phyloP scores from a whole-genome alignment of 2,113 vertebrate species.

The Callipepla californica region DNA sequence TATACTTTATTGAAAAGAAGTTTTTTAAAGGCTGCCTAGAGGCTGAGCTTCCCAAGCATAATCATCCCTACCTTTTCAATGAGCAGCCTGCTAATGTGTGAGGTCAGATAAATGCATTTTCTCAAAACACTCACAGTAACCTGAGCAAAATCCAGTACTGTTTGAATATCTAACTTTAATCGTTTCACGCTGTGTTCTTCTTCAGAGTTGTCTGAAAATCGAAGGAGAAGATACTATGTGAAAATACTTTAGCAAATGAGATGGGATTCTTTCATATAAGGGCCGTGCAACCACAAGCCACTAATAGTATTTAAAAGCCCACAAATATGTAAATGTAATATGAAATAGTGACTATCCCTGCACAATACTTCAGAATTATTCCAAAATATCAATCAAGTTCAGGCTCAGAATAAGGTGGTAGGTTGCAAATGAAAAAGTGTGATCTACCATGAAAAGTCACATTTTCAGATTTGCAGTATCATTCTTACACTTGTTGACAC shows the following conservation, averaged over 20 bases:
- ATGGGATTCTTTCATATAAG: neutral
- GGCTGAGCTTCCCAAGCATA: rapidly evolving
- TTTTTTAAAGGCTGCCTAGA: neutral
- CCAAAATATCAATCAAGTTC: neutral
- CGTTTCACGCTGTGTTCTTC: neutral
- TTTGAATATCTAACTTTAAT: neutral
- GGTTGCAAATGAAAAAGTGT: neutral
- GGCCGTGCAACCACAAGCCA: neutral
- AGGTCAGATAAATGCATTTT: neutral
- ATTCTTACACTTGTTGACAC: neutral
- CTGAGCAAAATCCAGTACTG: neutral
- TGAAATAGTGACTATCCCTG: neutral
- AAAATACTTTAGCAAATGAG: neutral
- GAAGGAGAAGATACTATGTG: neutral
- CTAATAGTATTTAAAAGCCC: neutral
- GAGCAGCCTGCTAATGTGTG: rapidly evolving
- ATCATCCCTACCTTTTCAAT: neutral
- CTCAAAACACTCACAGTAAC: neutral
- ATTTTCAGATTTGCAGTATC: neutral
- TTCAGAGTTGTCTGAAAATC: neutral
- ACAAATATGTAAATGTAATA: neutral
- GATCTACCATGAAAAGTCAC: neutral
- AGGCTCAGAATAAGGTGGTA: neutral
- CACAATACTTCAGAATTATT: neutral
- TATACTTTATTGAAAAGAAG: neutral